Evolutionary conservation across 2,888 invertebrate species (phyloP).

Genomic region (Mellilla xanthometata): DNA sequence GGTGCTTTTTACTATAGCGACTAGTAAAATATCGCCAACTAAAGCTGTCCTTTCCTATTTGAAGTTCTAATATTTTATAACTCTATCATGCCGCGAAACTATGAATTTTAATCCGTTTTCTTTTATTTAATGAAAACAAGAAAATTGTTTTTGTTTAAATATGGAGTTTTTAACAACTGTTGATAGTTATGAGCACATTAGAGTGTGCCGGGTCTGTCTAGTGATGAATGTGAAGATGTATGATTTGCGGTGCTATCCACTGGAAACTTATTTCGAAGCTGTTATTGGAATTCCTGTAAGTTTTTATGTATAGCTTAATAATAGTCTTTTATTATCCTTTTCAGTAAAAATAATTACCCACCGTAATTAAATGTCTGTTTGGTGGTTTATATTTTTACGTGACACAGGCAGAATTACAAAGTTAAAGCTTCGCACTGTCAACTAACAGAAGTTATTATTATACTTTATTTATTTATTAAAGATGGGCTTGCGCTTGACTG

Average conservation of each 20-base stretch:
- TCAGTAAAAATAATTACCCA: background rate
- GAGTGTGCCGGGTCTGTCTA: constrained; percentile 69
- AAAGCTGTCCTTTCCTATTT: constrained; percentile 24
- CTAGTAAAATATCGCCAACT: constrained; percentile 1
- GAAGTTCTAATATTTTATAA: constrained; percentile 72
- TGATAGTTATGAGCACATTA: constrained; percentile 37
- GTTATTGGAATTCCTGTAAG: constrained; percentile 61
- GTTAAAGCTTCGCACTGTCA: no score
- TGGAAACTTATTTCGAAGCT: constrained; percentile 54
- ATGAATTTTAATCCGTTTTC: constrained; percentile 41
- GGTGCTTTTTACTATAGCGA: background rate
- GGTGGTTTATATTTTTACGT: no score
- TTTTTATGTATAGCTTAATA: constrained; percentile 16
- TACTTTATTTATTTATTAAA: no score
- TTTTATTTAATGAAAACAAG: constrained; percentile 13
- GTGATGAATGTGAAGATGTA: constrained; percentile 56
- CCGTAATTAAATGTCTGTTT: background rate
- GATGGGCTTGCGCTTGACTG: no score
- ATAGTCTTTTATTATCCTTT: background rate
- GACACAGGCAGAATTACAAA: no score
- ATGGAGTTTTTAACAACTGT: constrained; percentile 41
- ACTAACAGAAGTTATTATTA: no score
- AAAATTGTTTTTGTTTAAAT: constrained; percentile 14
- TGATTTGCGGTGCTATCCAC: constrained; percentile 48
- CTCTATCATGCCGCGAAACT: constrained; percentile 60